phyloP scores from a whole-genome alignment of 2,797 vertebrate species.

The Tangara arthus region DNA sequence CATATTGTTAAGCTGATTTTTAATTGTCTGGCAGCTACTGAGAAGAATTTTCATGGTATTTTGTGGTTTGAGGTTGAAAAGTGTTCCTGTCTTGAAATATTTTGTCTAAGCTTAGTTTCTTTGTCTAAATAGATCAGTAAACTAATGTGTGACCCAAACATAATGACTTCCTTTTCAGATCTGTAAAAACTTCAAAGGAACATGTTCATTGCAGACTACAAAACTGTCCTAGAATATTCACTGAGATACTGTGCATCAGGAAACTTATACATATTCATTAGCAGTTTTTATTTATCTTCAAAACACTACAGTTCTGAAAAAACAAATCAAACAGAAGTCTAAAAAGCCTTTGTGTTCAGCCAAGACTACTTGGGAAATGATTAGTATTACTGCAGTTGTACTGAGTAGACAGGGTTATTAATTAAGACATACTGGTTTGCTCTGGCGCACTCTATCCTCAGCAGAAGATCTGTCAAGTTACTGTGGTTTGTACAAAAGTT shows the following conservation, averaged over 20 bases:
- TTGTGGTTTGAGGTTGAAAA: background rate
- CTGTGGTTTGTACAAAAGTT: background rate
- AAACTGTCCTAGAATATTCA: slow-evolving; percentile 4
- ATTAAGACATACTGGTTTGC: slow-evolving; percentile 57
- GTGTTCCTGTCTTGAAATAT: background rate
- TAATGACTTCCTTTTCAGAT: slow-evolving; percentile 19
- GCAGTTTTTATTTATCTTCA: slow-evolving; percentile 29
- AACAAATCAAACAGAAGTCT: background rate
- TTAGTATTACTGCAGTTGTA: background rate
- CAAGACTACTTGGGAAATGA: background rate
- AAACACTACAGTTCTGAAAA: background rate
- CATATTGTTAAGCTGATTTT: background rate
- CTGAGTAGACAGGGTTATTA: slow-evolving; percentile 25
- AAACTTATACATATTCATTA: slow-evolving; percentile 16
- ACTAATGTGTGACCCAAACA: background rate
- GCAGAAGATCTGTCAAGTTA: slow-evolving; percentile 33
- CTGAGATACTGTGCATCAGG: background rate
- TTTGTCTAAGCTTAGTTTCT: slow-evolving; percentile 36
- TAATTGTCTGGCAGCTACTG: background rate
- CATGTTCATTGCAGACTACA: background rate
- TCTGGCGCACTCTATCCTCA: background rate
- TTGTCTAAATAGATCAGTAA: slow-evolving; percentile 43
- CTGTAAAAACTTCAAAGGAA: slow-evolving; percentile 45
- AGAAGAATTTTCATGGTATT: background rate
- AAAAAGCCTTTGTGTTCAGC: slow-evolving; percentile 15